Conservation (phyloP, 2,797 vertebrate genomes). For the Lophius americanus region DNA sequence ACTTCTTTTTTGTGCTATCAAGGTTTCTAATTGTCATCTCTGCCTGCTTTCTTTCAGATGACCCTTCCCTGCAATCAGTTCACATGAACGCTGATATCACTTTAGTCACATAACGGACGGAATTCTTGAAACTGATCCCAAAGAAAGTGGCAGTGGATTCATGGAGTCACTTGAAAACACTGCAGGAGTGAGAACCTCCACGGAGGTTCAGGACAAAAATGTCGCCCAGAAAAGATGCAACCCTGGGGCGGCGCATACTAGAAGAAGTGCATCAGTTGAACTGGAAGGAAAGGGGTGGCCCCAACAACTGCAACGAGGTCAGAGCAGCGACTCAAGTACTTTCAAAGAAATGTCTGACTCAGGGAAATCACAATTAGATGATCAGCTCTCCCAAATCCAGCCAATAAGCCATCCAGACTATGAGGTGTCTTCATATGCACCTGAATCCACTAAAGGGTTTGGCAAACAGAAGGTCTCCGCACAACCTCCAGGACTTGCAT, state of each 20-base stretch:
- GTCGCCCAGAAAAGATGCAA: slow-evolving; percentile 83
- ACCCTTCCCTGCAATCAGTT: slow-evolving; percentile 76
- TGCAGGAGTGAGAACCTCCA: slow-evolving; percentile 88
- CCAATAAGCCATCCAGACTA: slow-evolving; percentile 66
- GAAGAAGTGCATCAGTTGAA: slow-evolving; percentile 85
- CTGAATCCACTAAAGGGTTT: slow-evolving; percentile 67
- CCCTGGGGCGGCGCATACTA: slow-evolving; percentile 80
- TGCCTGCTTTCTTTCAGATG: slow-evolving; percentile 74
- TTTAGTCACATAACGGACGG: slow-evolving; percentile 84
- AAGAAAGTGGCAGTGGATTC: slow-evolving; percentile 80
- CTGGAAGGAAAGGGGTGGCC: slow-evolving; percentile 83
- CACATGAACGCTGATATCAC: slow-evolving; percentile 84
- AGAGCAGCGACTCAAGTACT: slow-evolving; percentile 70
- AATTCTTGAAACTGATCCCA: slow-evolving; percentile 67
- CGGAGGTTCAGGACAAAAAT: slow-evolving; percentile 87
- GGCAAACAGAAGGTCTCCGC: slow-evolving; percentile 57
- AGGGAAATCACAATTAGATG: slow-evolving; percentile 86
- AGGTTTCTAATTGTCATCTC: slow-evolving; percentile 49
- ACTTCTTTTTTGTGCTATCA: neutral
- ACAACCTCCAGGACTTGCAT: slow-evolving; percentile 80
- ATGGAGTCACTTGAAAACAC: slow-evolving; percentile 95
- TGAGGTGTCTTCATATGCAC: slow-evolving; percentile 79
- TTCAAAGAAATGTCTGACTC: slow-evolving; percentile 84
- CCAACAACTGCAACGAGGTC: slow-evolving; percentile 82
- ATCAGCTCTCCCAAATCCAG: slow-evolving; percentile 83